Percentiles rank a stretch among this genome's conserved stretches.
Conservation (phyloP, 1,140 invertebrate genomes). For the Sesamia nonagrioides region DNA sequence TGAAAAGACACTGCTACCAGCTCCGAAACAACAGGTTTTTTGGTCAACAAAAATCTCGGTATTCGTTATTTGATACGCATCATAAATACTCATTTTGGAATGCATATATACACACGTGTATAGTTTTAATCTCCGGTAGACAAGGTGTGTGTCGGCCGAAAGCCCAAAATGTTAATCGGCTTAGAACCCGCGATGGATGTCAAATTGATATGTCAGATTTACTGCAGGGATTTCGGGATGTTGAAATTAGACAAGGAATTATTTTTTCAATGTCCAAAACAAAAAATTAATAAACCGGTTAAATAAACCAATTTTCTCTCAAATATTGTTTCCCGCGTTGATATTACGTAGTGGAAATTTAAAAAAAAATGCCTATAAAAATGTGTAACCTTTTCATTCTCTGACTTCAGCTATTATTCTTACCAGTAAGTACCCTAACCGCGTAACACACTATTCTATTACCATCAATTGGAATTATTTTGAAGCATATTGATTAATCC, state of each 20-base stretch:
- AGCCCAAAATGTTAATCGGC: slow-evolving; percentile 62
- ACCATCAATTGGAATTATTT: no score
- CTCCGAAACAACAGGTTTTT: slow-evolving; percentile 12
- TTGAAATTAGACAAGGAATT: slow-evolving; percentile 51
- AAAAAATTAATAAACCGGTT: background rate
- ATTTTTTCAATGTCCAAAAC: slow-evolving; percentile 2
- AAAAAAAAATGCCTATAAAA: background rate
- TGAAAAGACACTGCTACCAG: slow-evolving; percentile 17
- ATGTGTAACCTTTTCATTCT: no score
- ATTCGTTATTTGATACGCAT: slow-evolving; percentile 37
- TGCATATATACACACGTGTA: slow-evolving; percentile 7
- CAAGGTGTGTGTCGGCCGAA: slow-evolving; percentile 38
- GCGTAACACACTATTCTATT: no score
- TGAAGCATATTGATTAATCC: no score
- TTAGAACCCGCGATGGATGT: slow-evolving; percentile 59
- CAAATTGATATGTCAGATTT: slow-evolving; percentile 67
- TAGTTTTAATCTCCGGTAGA: slow-evolving; percentile 42
- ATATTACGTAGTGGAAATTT: background rate
- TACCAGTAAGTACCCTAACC: no score
- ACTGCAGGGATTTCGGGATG: slow-evolving; percentile 44
- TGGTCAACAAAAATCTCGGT: background rate
- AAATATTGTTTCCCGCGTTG: background rate
- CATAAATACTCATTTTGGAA: slow-evolving; percentile 34
- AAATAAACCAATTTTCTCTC: background rate
- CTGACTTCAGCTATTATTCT: no score